Evolutionary conservation across 2,888 invertebrate species (phyloP).

Genomic region (Phymatocera aterrima): DNA sequence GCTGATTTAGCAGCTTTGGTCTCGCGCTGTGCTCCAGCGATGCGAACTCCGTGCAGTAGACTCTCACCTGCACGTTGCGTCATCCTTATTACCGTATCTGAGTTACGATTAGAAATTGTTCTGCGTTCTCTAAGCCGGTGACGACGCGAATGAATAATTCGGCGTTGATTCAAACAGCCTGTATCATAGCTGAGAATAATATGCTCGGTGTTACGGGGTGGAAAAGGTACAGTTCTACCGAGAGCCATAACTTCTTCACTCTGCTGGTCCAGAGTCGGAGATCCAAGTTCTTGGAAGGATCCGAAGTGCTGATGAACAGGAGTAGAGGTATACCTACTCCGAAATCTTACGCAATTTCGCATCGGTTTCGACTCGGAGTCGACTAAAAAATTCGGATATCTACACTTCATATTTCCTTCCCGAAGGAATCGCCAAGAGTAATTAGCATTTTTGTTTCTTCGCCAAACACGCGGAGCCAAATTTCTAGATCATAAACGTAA

Average conservation of each 20-base stretch:
- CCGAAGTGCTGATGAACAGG: too few relatives aligned
- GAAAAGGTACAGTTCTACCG: too few relatives aligned
- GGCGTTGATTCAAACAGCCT: neutral
- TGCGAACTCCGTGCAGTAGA: neutral
- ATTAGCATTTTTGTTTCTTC: too few relatives aligned
- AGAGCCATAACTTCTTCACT: neutral
- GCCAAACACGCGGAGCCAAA: neutral
- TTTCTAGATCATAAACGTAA: neutral
- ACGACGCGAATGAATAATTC: neutral
- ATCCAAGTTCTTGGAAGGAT: neutral
- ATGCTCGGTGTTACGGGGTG: too few relatives aligned
- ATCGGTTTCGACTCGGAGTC: too few relatives aligned
- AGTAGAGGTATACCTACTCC: too few relatives aligned
- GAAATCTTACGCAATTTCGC: too few relatives aligned
- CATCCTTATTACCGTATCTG: neutral
- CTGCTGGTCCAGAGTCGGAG: neutral
- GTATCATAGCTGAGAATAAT: neutral
- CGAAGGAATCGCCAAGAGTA: too few relatives aligned
- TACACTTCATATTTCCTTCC: too few relatives aligned
- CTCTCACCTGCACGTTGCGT: constrained; percentile 23
- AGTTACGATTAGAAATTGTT: neutral
- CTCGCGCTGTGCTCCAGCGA: neutral
- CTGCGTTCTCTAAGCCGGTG: neutral
- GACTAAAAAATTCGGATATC: too few relatives aligned
- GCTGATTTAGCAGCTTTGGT: constrained; percentile 11